Evolutionary conservation across 2,888 invertebrate species (phyloP).

Genomic region (Lasioglossum villosulum): DNA sequence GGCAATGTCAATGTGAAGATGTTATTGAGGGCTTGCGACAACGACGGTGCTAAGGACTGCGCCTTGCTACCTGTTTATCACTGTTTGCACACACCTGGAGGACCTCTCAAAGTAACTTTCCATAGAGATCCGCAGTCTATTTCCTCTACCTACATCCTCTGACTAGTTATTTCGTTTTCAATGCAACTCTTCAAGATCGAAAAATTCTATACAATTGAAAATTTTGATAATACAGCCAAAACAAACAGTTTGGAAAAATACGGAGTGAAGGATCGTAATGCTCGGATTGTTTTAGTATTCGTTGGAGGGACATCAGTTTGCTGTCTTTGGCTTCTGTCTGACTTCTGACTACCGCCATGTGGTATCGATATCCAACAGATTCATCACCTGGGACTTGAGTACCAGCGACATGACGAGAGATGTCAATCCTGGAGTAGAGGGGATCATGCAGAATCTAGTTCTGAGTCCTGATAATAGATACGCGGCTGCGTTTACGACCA

Average conservation of each 20-base stretch:
- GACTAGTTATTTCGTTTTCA: neutral
- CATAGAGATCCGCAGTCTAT: too few relatives aligned
- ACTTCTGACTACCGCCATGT: conserved; percentile 96
- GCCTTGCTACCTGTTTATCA: conserved; percentile 97
- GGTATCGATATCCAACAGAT: conserved; percentile 97
- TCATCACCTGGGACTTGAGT: conserved; percentile 98
- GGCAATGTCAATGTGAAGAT: conserved; percentile 93
- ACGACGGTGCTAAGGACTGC: conserved; percentile 94
- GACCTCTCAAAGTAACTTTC: conserved; percentile 93
- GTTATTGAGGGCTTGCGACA: conserved; percentile 95
- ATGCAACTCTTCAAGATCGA: neutral
- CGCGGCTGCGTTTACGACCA: conserved; percentile 98
- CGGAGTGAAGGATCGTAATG: neutral
- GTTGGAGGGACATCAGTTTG: conserved; percentile 98
- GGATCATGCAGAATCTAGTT: conserved; percentile 97
- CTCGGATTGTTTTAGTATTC: conserved; percentile 89
- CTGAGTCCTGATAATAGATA: conserved; percentile 98
- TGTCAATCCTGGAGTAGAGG: conserved; percentile 96
- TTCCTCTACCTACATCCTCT: too few relatives aligned
- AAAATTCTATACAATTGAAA: neutral
- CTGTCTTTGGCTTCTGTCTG: conserved; percentile 95
- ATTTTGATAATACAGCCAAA: neutral
- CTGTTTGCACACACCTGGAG: conserved; percentile 99
- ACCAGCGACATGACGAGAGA: conserved; percentile 98
- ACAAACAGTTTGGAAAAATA: neutral